Conservation (phyloP, 2,888 invertebrate species). For the Hyalella azteca region DNA sequence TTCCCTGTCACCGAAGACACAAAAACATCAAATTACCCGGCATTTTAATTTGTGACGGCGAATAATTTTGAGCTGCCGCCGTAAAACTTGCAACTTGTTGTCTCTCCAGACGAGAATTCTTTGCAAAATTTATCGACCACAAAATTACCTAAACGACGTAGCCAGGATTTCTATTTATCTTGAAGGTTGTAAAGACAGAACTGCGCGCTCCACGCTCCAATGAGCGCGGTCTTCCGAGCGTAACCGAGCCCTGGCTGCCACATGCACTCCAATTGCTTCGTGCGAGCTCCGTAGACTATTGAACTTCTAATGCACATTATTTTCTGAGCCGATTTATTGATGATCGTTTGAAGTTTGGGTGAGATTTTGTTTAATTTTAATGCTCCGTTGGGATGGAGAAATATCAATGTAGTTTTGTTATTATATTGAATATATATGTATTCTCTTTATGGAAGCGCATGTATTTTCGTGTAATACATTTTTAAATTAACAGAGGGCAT, state of each 20-base stretch:
- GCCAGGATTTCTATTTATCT: conserved; percentile 27
- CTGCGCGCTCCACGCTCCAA: neutral
- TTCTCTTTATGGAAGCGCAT: too few relatives aligned
- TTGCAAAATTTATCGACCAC: neutral
- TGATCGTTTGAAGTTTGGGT: too few relatives aligned
- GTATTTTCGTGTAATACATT: too few relatives aligned
- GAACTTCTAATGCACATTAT: neutral
- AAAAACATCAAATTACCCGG: too few relatives aligned
- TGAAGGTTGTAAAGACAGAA: neutral
- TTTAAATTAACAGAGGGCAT: too few relatives aligned
- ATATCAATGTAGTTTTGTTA: too few relatives aligned
- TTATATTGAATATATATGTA: too few relatives aligned
- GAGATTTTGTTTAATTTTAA: too few relatives aligned
- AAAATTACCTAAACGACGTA: conserved; percentile 12
- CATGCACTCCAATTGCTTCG: neutral
- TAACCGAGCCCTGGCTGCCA: neutral
- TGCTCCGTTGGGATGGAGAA: too few relatives aligned
- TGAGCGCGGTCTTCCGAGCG: neutral
- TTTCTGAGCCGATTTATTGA: too few relatives aligned
- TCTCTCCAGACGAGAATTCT: neutral
- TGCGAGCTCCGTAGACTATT: neutral
- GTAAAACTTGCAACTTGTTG: neutral
- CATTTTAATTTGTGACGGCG: too few relatives aligned
- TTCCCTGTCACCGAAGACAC: too few relatives aligned
- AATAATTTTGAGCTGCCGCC: neutral